phyloP scores from a whole-genome alignment of 2,797 vertebrate species.

The Distichodus sexfasciatus region DNA sequence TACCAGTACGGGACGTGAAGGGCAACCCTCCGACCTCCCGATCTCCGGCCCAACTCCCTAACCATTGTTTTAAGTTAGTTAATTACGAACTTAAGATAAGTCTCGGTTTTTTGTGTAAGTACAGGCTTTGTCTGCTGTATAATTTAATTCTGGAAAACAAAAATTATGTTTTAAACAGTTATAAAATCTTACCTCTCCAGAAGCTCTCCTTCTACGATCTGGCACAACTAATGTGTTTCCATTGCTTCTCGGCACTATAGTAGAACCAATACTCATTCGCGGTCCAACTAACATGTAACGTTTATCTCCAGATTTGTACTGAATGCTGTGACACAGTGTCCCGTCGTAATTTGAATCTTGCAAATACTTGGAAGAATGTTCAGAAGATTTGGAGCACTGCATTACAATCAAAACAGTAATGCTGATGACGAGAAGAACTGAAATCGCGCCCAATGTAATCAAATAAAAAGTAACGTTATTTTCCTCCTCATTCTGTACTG shows the following conservation, averaged over 20 bases:
- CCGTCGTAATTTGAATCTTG: constrained; percentile 47
- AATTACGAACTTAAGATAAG: no score
- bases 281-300: constrained; percentile 59
- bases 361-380: constrained; percentile 45
- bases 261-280: constrained; percentile 56
- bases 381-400: constrained; percentile 45
- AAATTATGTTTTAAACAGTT: not conserved
- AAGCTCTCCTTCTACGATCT: constrained; percentile 40
- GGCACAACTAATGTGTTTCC: constrained; percentile 50
- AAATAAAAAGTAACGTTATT: constrained; percentile 50
- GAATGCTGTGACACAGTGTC: constrained; percentile 56
- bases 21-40: no score
- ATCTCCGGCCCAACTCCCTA: no score
- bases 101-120: no score
- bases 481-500: constrained; percentile 30
- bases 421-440: constrained; percentile 46
- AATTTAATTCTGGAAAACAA: no score
- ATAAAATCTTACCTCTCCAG: constrained; percentile 49
- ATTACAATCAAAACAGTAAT: constrained; percentile 49
- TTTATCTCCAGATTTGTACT: constrained; percentile 59
- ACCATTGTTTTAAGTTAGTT: no score
- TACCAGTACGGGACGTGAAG: no score
- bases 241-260: constrained; percentile 48
- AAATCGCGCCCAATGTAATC: constrained; percentile 48
- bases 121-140: no score